Conservation (phyloP, 1,140 invertebrate genomes). For the Tyrophagus putrescentiae region DNA sequence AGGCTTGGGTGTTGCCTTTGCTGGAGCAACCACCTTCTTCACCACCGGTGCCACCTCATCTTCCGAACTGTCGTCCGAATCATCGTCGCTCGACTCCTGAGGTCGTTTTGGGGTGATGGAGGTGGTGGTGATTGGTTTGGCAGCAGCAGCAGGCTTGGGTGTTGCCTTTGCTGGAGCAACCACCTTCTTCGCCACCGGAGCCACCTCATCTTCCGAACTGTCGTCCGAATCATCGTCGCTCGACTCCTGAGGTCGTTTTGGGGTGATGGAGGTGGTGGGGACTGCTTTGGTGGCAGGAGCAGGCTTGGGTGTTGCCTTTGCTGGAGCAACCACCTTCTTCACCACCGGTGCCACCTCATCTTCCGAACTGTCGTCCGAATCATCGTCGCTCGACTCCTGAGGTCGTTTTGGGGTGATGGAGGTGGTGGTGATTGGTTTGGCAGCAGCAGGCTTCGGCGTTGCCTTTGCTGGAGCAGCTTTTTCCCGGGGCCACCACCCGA, state of each 20-base stretch:
- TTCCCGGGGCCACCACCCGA: not conserved
- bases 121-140: too few species aligned
- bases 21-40: too few species aligned
- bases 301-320: not conserved
- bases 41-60: not conserved
- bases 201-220: not conserved
- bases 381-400: not conserved
- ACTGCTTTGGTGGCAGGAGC: not conserved
- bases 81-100: not conserved
- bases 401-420: too few species aligned
- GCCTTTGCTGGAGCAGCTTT: conserved; percentile 3
- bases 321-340: not conserved
- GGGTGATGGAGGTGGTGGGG: not conserved
- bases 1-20: too few species aligned
- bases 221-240: conserved; percentile 2
- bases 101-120: too few species aligned
- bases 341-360: not conserved
- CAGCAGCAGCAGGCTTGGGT: not conserved
- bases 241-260: not conserved
- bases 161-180: not conserved
- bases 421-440: too few species aligned
- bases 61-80: not conserved
- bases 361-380: not conserved
- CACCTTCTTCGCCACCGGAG: not conserved
- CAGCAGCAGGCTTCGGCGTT: not conserved